Base-by-base conservation (phyloP, 2,113 vertebrate genomes). In the Ammospiza nelsoni region DNA sequence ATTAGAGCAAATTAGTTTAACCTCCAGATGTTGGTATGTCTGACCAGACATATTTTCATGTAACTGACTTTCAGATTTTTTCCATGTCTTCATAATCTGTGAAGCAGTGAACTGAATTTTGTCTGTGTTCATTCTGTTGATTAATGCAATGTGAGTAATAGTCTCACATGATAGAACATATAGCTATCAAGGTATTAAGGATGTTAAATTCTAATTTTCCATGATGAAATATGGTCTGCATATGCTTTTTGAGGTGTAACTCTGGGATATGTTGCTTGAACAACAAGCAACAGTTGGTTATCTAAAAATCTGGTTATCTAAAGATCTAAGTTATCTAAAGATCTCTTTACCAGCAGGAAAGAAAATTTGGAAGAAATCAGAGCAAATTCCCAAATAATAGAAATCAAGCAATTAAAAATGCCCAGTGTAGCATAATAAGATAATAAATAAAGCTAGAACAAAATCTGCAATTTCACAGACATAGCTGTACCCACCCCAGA, bases 371-470 rank as follows among this genome's bases (percentile, higher is more conserved):
- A 43, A 61, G 27, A 78, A 59, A 28, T 41, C 20, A 63, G 25
- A 23, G 43, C 25, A 44, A 48, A 75, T 92, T 90, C 23, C 57
- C 15, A 44, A 52, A 37, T 39, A 20, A 29, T 51, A 22, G 23
- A 85, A 87, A 74, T 43, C 21, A 61, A 61, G 2, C 43, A 74
- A 25, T 37, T 44, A 77, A 88, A 94, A 67, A 69, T 11, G 7
- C 14, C 10, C 10, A 68, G 14, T 41, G 46, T 35, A 78, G 6
- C 21, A 20, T 35, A 65, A 24, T 22, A 33, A 91, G 8, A 5
- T 91, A 87, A 61, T 43, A 61, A 81, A 33, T 85, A 87, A 93
- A 66, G 90, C 93, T 46, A 44, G 23, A 96, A 35, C 22, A 95
- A 62, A 92, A 62, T 31, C 13, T 62, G 35, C 33, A 65, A 22